phyloP scores from a whole-genome alignment of 92 coral and sea anemone genomes.

The Parazoanthus darwini region DNA sequence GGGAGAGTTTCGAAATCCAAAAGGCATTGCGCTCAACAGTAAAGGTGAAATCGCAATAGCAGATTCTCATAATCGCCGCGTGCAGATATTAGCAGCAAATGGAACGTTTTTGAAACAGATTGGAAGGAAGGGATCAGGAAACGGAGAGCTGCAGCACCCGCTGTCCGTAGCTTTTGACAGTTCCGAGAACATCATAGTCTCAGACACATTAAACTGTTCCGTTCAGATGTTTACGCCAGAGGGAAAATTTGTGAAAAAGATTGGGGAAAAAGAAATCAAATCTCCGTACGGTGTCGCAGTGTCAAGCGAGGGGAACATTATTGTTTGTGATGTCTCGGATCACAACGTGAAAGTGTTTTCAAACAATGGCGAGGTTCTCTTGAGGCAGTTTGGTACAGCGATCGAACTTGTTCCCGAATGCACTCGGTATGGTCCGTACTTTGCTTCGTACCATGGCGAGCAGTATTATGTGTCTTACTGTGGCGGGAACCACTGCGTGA shows the following conservation, averaged over 20 bases:
- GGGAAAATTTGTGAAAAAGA: constrained; percentile 33
- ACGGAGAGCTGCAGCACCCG: constrained; percentile 25
- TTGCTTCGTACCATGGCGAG: constrained; percentile 29
- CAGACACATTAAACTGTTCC: constrained; percentile 24
- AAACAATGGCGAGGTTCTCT: not conserved
- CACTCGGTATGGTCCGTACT: constrained; percentile 32
- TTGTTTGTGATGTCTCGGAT: constrained; percentile 34
- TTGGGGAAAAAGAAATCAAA: constrained; percentile 23
- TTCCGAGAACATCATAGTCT: constrained; percentile 21
- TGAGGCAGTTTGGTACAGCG: constrained; percentile 21
- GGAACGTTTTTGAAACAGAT: constrained; percentile 30
- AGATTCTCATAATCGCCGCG: constrained; percentile 36
- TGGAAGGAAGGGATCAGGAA: constrained; percentile 39
- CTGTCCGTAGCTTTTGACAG: constrained; percentile 31
- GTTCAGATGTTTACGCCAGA: constrained; percentile 28
- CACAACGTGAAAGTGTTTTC: constrained; percentile 35
- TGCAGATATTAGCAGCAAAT: constrained; percentile 22
- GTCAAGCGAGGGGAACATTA: constrained; percentile 17
- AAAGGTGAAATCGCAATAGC: constrained; percentile 39
- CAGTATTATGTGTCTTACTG: constrained; percentile 37
- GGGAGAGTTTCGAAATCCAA: constrained; percentile 35
- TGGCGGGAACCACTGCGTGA: constrained; percentile 41
- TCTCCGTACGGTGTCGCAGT: constrained; percentile 33
- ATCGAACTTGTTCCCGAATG: constrained; percentile 31
- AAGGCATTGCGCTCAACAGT: constrained; percentile 31